Evolutionary conservation across 2,888 invertebrate genomes (phyloP).

Genomic region (Philhelius pedissequus): DNA sequence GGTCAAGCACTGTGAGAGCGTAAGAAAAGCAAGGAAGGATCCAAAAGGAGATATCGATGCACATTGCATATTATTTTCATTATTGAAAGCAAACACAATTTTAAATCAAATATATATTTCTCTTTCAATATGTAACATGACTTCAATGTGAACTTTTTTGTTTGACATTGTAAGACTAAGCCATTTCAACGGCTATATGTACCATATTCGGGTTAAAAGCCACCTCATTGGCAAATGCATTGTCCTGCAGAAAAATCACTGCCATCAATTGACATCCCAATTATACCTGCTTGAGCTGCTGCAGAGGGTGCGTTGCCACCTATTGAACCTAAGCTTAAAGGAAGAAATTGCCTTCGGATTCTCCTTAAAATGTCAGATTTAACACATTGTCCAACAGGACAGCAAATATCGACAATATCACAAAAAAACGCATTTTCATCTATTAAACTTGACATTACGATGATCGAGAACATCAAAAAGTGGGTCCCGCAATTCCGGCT

Average conservation of each 20-base stretch:
- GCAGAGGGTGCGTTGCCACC: slow-evolving; percentile 5
- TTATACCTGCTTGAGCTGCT: not conserved
- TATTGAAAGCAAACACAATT: not conserved
- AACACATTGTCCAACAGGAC: not conserved
- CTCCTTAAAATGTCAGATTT: not conserved
- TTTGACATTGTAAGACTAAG: not conserved
- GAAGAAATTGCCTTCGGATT: slow-evolving; percentile 3
- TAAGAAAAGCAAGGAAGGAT: no score
- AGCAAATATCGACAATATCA: slow-evolving; percentile 3
- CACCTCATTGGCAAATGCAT: no score
- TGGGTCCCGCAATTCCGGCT: no score
- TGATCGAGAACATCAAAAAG: no score
- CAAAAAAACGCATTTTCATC: not conserved
- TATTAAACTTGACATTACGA: no score
- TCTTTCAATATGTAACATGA: not conserved
- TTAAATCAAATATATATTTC: not conserved
- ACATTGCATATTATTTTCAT: no score
- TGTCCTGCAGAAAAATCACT: no score
- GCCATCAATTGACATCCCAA: not conserved
- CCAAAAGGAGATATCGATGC: no score
- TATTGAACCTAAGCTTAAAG: no score
- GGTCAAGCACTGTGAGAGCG: no score
- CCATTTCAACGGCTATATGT: not conserved
- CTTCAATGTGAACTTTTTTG: not conserved
- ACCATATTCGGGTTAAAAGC: not conserved